Evolutionary conservation across 2,888 invertebrate species (phyloP).

Genomic region (Poecilus cupreus): DNA sequence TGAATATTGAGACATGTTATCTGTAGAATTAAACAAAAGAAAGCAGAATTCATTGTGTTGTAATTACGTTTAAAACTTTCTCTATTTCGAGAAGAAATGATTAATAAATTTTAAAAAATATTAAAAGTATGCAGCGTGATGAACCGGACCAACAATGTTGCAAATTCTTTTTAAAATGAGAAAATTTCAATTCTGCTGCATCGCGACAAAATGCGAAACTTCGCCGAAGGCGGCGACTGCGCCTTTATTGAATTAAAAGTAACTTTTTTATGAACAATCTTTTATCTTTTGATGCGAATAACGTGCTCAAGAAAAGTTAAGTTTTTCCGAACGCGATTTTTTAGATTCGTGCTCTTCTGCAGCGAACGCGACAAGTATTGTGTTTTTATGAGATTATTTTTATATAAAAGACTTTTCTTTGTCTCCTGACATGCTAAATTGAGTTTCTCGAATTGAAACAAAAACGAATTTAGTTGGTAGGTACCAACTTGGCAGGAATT

Average conservation of each 20-base stretch:
- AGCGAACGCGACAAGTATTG: conserved; percentile 53
- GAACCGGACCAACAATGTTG: conserved; percentile 28
- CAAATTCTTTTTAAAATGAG: conserved; percentile 37
- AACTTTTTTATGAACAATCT: conserved; percentile 56
- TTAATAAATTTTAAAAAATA: conserved; percentile 19
- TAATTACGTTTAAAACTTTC: not conserved
- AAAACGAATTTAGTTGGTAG: conserved; percentile 26
- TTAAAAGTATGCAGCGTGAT: conserved; percentile 26
- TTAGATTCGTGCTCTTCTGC: conserved; percentile 30
- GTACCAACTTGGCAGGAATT: conserved; percentile 11
- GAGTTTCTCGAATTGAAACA: conserved; percentile 53
- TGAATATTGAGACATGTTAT: too few species aligned
- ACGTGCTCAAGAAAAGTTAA: conserved; percentile 50
- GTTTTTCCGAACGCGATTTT: conserved; percentile 52
- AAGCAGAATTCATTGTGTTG: too few species aligned
- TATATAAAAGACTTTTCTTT: conserved; percentile 56
- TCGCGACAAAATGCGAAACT: conserved; percentile 38
- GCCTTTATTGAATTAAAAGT: conserved; percentile 57
- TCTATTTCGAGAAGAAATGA: not conserved
- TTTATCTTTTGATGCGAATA: conserved; percentile 56
- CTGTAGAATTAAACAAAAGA: too few species aligned
- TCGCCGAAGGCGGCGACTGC: conserved; percentile 12
- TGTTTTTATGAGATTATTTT: conserved; percentile 57
- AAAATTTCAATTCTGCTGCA: conserved; percentile 30
- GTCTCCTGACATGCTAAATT: conserved; percentile 51